Evolutionary conservation across 2,888 invertebrate genomes (phyloP).

Genomic region (Loripinus fragilis): DNA sequence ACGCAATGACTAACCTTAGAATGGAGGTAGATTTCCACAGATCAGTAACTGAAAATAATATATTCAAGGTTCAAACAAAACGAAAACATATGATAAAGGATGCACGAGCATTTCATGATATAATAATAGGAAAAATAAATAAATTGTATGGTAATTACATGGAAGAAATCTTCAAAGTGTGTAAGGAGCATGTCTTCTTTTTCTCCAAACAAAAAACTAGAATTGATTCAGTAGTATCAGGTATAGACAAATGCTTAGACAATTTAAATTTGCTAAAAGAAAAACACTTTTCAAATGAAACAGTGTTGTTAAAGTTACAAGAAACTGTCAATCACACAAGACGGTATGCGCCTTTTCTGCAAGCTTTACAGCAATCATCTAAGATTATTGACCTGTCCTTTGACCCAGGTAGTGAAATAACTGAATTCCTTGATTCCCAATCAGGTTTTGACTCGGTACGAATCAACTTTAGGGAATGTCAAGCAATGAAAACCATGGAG

Average conservation of each 20-base stretch:
- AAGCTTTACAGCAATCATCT: background rate
- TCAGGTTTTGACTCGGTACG: background rate
- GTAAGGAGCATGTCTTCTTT: background rate
- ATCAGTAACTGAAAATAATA: background rate
- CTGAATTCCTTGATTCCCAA: background rate
- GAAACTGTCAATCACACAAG: background rate
- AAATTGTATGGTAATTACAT: background rate
- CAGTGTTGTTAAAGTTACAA: background rate
- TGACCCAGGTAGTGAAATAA: background rate
- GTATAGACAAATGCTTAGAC: background rate
- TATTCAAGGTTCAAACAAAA: background rate
- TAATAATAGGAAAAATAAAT: background rate
- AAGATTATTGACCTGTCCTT: background rate
- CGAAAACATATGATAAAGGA: conserved; percentile 2
- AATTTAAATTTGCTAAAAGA: background rate
- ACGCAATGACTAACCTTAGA: background rate
- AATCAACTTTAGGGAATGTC: background rate
- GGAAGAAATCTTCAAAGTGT: conserved; percentile 8
- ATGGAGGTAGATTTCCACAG: background rate
- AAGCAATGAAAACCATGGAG: background rate
- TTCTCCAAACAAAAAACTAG: background rate
- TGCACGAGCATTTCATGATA: background rate
- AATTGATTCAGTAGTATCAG: background rate
- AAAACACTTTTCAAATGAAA: background rate
- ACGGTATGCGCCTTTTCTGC: background rate